Evolutionary conservation across 37 sponge, comb jelly and placozoan genomes (phyloP).

Genomic region (Chondrilla cf. caribensis): DNA sequence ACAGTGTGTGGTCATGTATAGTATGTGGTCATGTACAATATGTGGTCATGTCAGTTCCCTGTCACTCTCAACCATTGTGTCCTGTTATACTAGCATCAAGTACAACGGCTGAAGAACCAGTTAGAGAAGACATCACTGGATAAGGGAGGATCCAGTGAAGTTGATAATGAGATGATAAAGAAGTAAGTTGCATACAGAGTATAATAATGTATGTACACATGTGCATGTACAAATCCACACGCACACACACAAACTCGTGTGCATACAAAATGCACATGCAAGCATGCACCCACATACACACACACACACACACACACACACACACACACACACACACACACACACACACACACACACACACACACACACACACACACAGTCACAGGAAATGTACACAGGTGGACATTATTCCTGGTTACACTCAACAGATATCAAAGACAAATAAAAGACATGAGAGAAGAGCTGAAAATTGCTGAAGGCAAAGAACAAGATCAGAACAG

Average conservation of each 20-base stretch:
- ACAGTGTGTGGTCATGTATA: too few relatives aligned
- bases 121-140: constrained; percentile 59
- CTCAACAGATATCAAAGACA: constrained; percentile 74
- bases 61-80: too few relatives aligned
- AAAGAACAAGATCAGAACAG: constrained; percentile 73
- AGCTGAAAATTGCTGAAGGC: constrained; percentile 66
- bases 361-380: too few relatives aligned
- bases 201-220: neutral
- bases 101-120: constrained; percentile 64
- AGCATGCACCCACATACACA: too few relatives aligned
- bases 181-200: neutral
- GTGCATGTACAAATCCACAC: neutral
- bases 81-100: constrained; percentile 49
- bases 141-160: constrained; percentile 39
- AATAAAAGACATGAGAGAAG: constrained; percentile 54
- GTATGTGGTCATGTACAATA: too few relatives aligned
- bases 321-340: too few relatives aligned
- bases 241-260: neutral
- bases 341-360: too few relatives aligned
- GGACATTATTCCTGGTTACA: too few relatives aligned
- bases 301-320: neutral
- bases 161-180: constrained; percentile 47
- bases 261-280: too few relatives aligned
- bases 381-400: too few relatives aligned
- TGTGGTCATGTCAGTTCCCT: too few relatives aligned